These are phyloP conservation scores for Podarcis cretensis DNA, from an alignment of 2,113 vertebrate species.

Conservation along the genomic window DNA sequence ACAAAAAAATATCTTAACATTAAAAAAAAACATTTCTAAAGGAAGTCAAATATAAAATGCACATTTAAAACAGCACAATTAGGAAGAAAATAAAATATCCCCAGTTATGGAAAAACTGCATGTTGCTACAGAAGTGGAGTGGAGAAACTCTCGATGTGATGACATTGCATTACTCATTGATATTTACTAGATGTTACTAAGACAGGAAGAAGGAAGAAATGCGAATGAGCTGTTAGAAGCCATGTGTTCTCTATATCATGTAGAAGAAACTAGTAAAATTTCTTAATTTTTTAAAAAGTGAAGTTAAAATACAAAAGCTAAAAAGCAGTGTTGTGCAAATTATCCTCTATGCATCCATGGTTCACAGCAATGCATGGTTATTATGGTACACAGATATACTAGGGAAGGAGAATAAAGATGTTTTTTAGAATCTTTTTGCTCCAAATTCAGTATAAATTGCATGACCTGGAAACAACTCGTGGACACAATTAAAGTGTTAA, in stretches of 20 bases:
- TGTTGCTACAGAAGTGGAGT: too few relatives aligned
- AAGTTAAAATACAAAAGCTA: background rate
- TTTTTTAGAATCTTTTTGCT: background rate
- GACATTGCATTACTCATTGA: background rate
- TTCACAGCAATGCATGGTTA: background rate
- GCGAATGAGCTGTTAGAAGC: too few relatives aligned
- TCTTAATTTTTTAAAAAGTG: background rate
- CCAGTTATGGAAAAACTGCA: background rate
- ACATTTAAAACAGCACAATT: too few relatives aligned
- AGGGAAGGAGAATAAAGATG: background rate
- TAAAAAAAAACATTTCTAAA: too few relatives aligned
- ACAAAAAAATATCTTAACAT: too few relatives aligned
- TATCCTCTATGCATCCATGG: background rate
- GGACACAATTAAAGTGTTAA: background rate
- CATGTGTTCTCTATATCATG: background rate
- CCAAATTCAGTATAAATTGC: background rate
- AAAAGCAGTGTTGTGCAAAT: background rate
- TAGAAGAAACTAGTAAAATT: background rate
- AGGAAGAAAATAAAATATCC: too few relatives aligned
- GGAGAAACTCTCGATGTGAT: background rate
- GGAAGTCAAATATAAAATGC: too few relatives aligned
- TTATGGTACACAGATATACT: background rate
- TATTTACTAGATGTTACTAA: background rate
- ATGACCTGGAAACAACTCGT: constrained; percentile 2
- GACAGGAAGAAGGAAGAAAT: background rate